Conservation (phyloP, 2,888 invertebrate genomes). For the Dione juno region DNA sequence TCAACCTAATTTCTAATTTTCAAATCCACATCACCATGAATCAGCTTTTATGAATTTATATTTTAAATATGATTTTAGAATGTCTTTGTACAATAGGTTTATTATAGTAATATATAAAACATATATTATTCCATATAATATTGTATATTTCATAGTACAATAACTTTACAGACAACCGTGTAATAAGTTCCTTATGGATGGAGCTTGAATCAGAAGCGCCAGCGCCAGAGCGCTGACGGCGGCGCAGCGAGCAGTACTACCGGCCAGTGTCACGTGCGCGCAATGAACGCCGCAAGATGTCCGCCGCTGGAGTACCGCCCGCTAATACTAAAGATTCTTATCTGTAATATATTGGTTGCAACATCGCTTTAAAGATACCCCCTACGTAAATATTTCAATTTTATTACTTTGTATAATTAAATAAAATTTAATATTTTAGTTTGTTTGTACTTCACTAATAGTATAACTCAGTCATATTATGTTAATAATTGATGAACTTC, state of each 20-base stretch:
- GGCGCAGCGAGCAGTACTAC: constrained; percentile 81
- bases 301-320: constrained; percentile 78
- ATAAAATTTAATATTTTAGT: background rate
- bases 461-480: too few relatives aligned
- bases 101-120: too few relatives aligned
- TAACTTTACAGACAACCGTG: constrained; percentile 58
- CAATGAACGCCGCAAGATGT: constrained; percentile 76
- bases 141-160: background rate
- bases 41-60: too few relatives aligned
- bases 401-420: background rate
- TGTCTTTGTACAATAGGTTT: too few relatives aligned
- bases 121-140: too few relatives aligned
- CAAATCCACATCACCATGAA: too few relatives aligned
- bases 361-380: constrained; percentile 20
- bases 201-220: constrained; percentile 74
- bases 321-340: constrained; percentile 54
- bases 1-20: too few relatives aligned
- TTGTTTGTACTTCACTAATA: too few relatives aligned
- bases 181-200: constrained; percentile 78
- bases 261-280: constrained; percentile 77
- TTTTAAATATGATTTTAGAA: too few relatives aligned
- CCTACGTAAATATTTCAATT: background rate
- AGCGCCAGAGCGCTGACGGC: constrained; percentile 78
- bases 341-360: constrained; percentile 37
- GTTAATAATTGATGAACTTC: too few relatives aligned